Base-by-base conservation (phyloP, 2,113 vertebrate genomes). In the Gorsachius goisagi region DNA sequence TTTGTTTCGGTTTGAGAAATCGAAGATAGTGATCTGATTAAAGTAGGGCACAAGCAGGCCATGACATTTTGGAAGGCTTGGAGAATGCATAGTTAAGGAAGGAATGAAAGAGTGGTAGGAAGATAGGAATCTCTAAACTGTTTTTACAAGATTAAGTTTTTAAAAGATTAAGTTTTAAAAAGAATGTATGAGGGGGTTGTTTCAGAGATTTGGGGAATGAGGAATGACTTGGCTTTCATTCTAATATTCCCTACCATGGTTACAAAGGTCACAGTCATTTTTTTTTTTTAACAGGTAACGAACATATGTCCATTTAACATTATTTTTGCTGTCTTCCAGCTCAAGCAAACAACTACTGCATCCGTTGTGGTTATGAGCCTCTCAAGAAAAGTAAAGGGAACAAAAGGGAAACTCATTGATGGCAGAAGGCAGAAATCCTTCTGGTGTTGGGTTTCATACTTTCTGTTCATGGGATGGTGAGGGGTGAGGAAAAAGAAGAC, bases 241-340 rank as follows among this genome's bases (percentile, higher is more conserved):
- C 30, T 45, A 74, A 50, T 47, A 45, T 47, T 79, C 24, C 17
- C 19, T 35, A 24, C 75, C n/a, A 59, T 18, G 52, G 19, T 18
- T 23, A 71, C 16, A 62, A 62, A 86, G 47, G 13, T 0, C 1
- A 76, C 6, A 49, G 35, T 5, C 0, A 3, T 27, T 24, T 41
- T 56, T 44, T 60, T 85, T 87, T 62, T 47, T 37, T 18, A 76
- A 44, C 6, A 55, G 5, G 3, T 30, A 78, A 50, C 82, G 23
- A 71, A 78, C 90, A 60, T 26, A 85, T 4, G 2, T 37, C 15
- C 3, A 82, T 60, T 72, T 47, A 44, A 47, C 88, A 64, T 24
- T 0, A 32, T 50, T 71, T 88, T 68, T 82, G n/a, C 23, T 56
- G 33, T 63, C 35, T 93, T 63, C 10, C 28, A 67, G 6, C 35